Conservation (phyloP, 2,113 vertebrate species). For the Lagopus leucura region DNA sequence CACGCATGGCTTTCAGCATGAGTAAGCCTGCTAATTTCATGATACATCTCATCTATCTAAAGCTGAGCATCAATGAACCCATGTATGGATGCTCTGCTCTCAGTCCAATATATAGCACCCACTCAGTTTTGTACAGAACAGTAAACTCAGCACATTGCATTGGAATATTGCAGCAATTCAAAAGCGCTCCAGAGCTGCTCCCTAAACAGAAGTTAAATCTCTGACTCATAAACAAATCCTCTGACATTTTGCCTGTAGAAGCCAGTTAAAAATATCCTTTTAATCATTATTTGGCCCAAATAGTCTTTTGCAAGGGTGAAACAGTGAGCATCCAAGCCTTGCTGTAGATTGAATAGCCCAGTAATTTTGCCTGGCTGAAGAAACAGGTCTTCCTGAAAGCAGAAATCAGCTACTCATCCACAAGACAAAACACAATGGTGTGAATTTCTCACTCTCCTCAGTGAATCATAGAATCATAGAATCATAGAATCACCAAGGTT, state of each 20-base stretch:
- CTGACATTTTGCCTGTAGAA: constrained; percentile 38
- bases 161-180: background rate
- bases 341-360: background rate
- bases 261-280: constrained; percentile 40
- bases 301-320: background rate
- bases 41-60: background rate
- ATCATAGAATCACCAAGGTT: too few relatives aligned
- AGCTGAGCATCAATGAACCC: background rate
- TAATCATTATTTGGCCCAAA: constrained; percentile 40
- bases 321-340: background rate
- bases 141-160: background rate
- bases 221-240: constrained; percentile 54
- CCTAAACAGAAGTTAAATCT: background rate
- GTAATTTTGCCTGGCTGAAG: background rate
- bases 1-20: background rate
- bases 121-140: background rate
- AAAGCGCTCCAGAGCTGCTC: background rate
- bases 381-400: background rate
- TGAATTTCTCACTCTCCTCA: background rate
- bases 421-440: background rate
- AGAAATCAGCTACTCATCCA: background rate
- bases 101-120: background rate
- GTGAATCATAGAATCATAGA: too few relatives aligned
- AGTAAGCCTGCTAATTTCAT: constrained; percentile 10
- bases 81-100: background rate